Conservation (phyloP, 2,888 invertebrate species). For the Caenorhabditis sp. region DNA sequence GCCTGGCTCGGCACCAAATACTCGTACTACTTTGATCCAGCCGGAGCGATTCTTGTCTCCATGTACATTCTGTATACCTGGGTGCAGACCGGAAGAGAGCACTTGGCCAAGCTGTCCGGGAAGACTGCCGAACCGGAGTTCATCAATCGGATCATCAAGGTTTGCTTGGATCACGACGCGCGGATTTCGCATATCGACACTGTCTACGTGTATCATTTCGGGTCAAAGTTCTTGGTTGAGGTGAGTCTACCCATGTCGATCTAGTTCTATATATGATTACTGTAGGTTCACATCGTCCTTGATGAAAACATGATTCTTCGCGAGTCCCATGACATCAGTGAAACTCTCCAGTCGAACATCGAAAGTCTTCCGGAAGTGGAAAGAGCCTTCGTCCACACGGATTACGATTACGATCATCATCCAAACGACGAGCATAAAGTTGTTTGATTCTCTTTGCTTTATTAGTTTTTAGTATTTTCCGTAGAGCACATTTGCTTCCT, state of each 20-base stretch:
- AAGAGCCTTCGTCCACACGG: constrained; percentile 85
- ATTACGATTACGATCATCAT: constrained; percentile 85
- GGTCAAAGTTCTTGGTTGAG: constrained; percentile 84
- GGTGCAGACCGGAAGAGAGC: constrained; percentile 84
- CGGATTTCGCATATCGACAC: constrained; percentile 84
- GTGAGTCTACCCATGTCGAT: constrained; percentile 57
- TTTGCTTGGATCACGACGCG: constrained; percentile 80
- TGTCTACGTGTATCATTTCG: constrained; percentile 85
- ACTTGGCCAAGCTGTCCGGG: constrained; percentile 78
- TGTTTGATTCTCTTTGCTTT: constrained; percentile 76
- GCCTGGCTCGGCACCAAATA: constrained; percentile 79
- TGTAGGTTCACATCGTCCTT: constrained; percentile 84
- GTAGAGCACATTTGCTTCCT: background rate
- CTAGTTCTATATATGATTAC: background rate
- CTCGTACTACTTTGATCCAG: constrained; percentile 84
- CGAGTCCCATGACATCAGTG: constrained; percentile 85
- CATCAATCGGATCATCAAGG: constrained; percentile 83
- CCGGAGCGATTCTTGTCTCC: constrained; percentile 85
- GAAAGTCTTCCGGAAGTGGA: constrained; percentile 84
- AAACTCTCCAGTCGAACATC: constrained; percentile 85
- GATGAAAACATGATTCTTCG: constrained; percentile 84
- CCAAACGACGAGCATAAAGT: constrained; percentile 85
- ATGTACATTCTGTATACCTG: constrained; percentile 84
- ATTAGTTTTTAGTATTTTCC: background rate
- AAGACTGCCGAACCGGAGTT: constrained; percentile 81